These are phyloP conservation scores for Limnephilus marmoratus DNA, from an alignment of 2,888 invertebrate species.

Conservation along the genomic window DNA sequence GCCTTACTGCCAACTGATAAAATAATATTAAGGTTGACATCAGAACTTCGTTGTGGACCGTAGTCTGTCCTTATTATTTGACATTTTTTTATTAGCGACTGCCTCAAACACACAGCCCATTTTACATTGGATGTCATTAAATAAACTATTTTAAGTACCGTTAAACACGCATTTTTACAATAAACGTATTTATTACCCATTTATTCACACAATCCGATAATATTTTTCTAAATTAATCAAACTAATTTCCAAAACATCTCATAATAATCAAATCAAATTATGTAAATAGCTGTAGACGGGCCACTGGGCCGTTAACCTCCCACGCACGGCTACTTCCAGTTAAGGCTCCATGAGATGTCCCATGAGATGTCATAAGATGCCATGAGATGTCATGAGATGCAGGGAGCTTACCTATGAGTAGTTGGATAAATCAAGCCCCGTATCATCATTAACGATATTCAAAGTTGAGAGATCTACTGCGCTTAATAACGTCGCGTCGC, in stretches of 20 bases:
- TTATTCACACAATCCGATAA: background rate
- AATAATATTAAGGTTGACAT: background rate
- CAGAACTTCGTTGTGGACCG: background rate
- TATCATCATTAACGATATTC: slow-evolving; percentile 35
- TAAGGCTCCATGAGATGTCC: background rate
- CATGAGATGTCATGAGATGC: background rate
- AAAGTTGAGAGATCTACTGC: slow-evolving; percentile 31
- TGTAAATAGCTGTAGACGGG: slow-evolving; percentile 19
- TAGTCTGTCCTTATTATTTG: background rate
- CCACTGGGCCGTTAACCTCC: background rate
- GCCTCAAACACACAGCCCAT: background rate
- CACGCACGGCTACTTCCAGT: background rate
- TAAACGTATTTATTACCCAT: background rate
- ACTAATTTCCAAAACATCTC: background rate
- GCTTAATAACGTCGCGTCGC: slow-evolving; percentile 37
- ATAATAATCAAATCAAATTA: slow-evolving; percentile 45
- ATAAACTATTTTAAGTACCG: background rate
- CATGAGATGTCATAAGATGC: background rate
- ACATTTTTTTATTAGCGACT: background rate
- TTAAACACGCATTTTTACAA: background rate
- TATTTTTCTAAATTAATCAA: background rate
- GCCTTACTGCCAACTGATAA: background rate
- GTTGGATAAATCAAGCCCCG: background rate
- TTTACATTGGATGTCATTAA: no score
- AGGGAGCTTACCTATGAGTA: background rate